Percentiles rank a stretch among this genome's conserved stretches.
Evolutionary conservation across 1,140 invertebrate species (phyloP).

Genomic region (Diorhabda elongata): DNA sequence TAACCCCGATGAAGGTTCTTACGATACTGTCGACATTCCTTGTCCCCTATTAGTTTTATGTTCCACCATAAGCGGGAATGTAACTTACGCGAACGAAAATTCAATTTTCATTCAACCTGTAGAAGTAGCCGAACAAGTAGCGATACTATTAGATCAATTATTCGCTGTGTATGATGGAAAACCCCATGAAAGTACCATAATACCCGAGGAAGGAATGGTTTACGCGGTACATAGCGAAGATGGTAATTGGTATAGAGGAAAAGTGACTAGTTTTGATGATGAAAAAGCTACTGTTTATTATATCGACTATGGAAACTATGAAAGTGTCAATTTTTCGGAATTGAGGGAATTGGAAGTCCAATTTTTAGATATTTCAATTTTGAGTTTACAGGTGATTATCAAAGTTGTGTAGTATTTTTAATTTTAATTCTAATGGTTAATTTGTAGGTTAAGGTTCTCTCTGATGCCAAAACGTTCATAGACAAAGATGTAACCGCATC

Average conservation of each 20-base stretch:
- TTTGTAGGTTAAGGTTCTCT: neutral
- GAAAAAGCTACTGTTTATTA: slow-evolving; percentile 57
- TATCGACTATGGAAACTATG: slow-evolving; percentile 74
- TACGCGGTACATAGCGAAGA: slow-evolving; percentile 60
- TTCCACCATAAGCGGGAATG: slow-evolving; percentile 50
- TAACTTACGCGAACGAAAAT: slow-evolving; percentile 49
- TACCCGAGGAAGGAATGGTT: slow-evolving; percentile 47
- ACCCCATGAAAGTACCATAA: slow-evolving; percentile 41
- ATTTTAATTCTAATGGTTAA: neutral
- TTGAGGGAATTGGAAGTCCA: slow-evolving; percentile 31
- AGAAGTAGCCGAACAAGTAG: slow-evolving; percentile 46
- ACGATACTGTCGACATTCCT: slow-evolving; percentile 51
- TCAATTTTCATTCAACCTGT: slow-evolving; percentile 60
- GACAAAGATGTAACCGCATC: slow-evolving; percentile 33
- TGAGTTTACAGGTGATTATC: slow-evolving; percentile 33
- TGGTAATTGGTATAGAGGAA: slow-evolving; percentile 65
- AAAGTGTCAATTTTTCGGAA: slow-evolving; percentile 48
- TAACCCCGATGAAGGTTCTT: slow-evolving; percentile 48
- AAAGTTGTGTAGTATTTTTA: no score
- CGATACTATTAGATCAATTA: slow-evolving; percentile 51
- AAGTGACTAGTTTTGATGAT: slow-evolving; percentile 50
- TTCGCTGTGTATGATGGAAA: slow-evolving; percentile 55
- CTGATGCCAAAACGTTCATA: slow-evolving; percentile 20
- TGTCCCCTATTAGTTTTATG: slow-evolving; percentile 54
- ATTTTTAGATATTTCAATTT: slow-evolving; percentile 32